These are phyloP conservation scores for Dendroctonus valens DNA, from an alignment of 1,140 invertebrate genomes.

Conservation along the genomic window DNA sequence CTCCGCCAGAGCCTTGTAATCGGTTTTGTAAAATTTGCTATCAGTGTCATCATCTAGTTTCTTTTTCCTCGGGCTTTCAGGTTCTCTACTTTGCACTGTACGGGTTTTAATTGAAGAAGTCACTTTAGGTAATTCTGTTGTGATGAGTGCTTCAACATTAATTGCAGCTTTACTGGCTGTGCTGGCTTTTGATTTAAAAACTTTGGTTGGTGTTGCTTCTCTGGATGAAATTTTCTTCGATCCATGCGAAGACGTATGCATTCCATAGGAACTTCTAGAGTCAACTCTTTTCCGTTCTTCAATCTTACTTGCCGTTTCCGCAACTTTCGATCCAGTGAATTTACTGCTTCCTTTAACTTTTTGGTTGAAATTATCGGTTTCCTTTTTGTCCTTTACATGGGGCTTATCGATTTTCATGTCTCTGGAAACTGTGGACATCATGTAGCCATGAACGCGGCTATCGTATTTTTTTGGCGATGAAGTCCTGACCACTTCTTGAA, in stretches of 20 bases:
- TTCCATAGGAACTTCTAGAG: neutral
- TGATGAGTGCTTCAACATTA: neutral
- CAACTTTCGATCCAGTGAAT: neutral
- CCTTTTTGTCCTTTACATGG: conserved; percentile 39
- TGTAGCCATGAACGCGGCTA: conserved; percentile 48
- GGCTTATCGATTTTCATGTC: conserved; percentile 50
- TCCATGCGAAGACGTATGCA: neutral
- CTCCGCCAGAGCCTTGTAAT: conserved; percentile 26
- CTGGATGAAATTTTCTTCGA: neutral
- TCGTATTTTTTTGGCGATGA: conserved; percentile 37
- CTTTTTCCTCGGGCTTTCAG: neutral
- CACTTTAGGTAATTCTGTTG: too few relatives aligned
- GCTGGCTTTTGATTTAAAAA: neutral
- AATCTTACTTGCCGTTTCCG: neutral
- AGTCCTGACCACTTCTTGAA: conserved; percentile 2
- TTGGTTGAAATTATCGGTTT: conserved; percentile 41
- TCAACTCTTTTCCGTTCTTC: neutral
- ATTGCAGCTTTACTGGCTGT: neutral
- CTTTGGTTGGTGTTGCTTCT: conserved; percentile 1
- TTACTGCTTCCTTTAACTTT: conserved; percentile 31
- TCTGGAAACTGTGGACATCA: conserved; percentile 53
- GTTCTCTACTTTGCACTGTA: too few relatives aligned
- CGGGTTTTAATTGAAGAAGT: too few relatives aligned
- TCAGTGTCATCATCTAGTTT: conserved; percentile 3
- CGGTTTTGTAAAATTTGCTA: conserved; percentile 22